Evolutionary conservation across 2,797 vertebrate genomes (phyloP).

Genomic region (Pseudochromis fuscus): DNA sequence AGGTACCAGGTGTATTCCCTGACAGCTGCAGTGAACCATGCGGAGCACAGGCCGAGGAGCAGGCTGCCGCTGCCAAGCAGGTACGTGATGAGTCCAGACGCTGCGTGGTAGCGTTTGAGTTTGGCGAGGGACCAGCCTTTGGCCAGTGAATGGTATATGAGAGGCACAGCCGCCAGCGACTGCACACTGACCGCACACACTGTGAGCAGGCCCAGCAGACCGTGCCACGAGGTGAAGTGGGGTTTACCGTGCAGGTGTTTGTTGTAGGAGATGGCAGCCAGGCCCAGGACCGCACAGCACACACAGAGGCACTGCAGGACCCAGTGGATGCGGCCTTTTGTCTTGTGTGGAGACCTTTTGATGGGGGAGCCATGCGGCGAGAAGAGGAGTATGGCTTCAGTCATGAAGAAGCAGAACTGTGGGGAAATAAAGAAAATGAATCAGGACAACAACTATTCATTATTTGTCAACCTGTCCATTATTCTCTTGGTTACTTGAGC

Average conservation of each 20-base stretch:
- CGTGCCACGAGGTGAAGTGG: conserved; percentile 94
- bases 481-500: background rate
- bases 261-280: conserved; percentile 89
- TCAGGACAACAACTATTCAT: background rate
- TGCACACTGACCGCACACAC: conserved; percentile 85
- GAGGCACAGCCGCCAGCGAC: conserved; percentile 86
- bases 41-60: conserved; percentile 90
- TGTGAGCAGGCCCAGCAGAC: conserved; percentile 88
- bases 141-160: conserved; percentile 91
- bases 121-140: conserved; percentile 94
- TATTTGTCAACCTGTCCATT: background rate
- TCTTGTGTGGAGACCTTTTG: conserved; percentile 87
- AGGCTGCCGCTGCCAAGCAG: conserved; percentile 91
- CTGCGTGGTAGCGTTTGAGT: conserved; percentile 94
- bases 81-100: conserved; percentile 91
- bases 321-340: conserved; percentile 91
- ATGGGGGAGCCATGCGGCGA: conserved; percentile 90
- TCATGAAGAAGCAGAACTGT: conserved; percentile 97
- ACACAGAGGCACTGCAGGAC: conserved; percentile 90
- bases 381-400: conserved; percentile 93
- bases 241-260: conserved; percentile 90
- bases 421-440: background rate
- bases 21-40: conserved; percentile 90
- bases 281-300: conserved; percentile 87
- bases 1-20: conserved; percentile 89